Evolutionary conservation across 1,140 invertebrate species (phyloP).

Genomic region (Sweltsa coloradensis): DNA sequence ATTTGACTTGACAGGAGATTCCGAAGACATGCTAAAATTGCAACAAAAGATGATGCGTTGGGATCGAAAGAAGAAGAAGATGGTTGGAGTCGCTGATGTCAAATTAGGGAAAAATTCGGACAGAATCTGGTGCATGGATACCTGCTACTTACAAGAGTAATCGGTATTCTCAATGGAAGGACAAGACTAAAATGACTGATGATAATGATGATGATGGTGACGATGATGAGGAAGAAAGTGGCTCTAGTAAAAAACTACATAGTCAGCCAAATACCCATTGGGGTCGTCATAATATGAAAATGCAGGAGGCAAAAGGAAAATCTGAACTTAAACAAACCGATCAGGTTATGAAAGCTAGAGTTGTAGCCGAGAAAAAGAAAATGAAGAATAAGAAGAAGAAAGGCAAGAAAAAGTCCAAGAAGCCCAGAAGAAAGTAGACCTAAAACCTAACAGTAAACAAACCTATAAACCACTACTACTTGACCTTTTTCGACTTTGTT

Average conservation of each 20-base stretch:
- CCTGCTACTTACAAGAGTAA: slow-evolving; percentile 87
- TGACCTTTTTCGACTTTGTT: too few relatives aligned
- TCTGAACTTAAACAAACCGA: slow-evolving; percentile 51
- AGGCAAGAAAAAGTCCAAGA: slow-evolving; percentile 29
- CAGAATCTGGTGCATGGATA: slow-evolving; percentile 90
- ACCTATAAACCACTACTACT: not conserved
- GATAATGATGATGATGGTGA: slow-evolving; percentile 46
- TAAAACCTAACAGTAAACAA: not conserved
- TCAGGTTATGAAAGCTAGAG: slow-evolving; percentile 54
- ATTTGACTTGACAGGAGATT: slow-evolving; percentile 71
- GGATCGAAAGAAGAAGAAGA: slow-evolving; percentile 89
- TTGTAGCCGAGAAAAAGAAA: slow-evolving; percentile 38
- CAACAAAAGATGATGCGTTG: slow-evolving; percentile 52
- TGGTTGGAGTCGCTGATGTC: slow-evolving; percentile 57
- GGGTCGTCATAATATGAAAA: slow-evolving; percentile 45
- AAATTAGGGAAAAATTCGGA: slow-evolving; percentile 71
- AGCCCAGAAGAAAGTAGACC: slow-evolving; percentile 31
- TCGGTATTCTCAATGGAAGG: slow-evolving; percentile 77
- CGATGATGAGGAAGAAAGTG: slow-evolving; percentile 23
- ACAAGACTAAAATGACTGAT: slow-evolving; percentile 57
- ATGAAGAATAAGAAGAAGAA: slow-evolving; percentile 25
- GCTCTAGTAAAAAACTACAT: slow-evolving; percentile 14
- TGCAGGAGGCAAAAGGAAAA: slow-evolving; percentile 32
- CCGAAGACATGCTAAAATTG: slow-evolving; percentile 45
- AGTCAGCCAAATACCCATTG: slow-evolving; percentile 35